Conservation (phyloP, 2,113 vertebrate genomes). For the Chaenogobius annularis region DNA sequence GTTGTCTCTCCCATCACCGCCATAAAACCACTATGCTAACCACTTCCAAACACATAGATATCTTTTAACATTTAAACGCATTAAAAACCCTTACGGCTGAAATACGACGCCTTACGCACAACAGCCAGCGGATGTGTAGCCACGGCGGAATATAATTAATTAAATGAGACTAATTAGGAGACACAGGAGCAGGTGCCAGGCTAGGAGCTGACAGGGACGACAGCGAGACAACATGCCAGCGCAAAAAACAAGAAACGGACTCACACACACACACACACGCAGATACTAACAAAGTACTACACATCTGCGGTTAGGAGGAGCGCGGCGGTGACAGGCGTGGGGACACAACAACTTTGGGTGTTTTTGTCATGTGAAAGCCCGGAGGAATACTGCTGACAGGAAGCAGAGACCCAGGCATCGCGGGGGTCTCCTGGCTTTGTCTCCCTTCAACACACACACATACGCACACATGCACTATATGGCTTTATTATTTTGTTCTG, state of each 20-base stretch:
- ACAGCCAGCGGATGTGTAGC: slow-evolving; percentile 80
- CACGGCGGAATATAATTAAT: slow-evolving; percentile 84
- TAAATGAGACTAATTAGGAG: slow-evolving; percentile 91
- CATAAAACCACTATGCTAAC: neutral
- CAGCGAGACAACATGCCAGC: slow-evolving; percentile 82
- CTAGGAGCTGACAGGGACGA: slow-evolving; percentile 87
- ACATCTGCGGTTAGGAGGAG: slow-evolving; percentile 81
- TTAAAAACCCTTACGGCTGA: slow-evolving; percentile 64
- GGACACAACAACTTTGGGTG: slow-evolving; percentile 87
- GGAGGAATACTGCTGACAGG: slow-evolving; percentile 84
- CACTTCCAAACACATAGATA: neutral
- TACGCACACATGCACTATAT: slow-evolving; percentile 67
- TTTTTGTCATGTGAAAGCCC: slow-evolving; percentile 88
- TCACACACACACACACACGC: slow-evolving; percentile 44
- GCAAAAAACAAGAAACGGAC: slow-evolving; percentile 48
- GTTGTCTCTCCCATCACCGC: slow-evolving; percentile 8
- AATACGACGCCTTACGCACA: slow-evolving; percentile 77
- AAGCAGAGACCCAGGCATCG: slow-evolving; percentile 81
- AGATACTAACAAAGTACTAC: slow-evolving; percentile 52
- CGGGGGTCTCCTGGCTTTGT: slow-evolving; percentile 83
- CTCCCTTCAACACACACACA: slow-evolving; percentile 39
- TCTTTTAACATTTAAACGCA: slow-evolving; percentile 41
- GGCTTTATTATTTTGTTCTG: slow-evolving; percentile 79
- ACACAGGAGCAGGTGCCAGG: slow-evolving; percentile 89
- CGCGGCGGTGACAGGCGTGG: slow-evolving; percentile 82